A percentile compares a stretch with the other conserved stretches of the same genome.
These are phyloP conservation scores for Meteorus sp. DNA, from an alignment of 1,140 invertebrate genomes.

Conservation along the genomic window DNA sequence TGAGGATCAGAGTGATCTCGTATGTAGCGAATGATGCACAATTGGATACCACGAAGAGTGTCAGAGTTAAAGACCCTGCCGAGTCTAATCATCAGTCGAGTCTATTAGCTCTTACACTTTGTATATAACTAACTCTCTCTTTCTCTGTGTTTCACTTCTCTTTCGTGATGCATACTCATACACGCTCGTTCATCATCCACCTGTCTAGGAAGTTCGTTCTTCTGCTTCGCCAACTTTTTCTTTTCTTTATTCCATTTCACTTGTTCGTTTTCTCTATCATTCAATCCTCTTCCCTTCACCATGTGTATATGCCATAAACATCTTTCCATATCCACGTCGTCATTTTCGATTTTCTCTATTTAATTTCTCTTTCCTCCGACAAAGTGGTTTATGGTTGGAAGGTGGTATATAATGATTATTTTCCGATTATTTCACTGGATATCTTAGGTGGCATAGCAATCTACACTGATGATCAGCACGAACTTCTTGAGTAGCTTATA, in stretches of 20 bases:
- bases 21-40: slow-evolving; percentile 21
- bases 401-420: slow-evolving; percentile 6
- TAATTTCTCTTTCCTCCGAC: background rate
- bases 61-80: slow-evolving; percentile 21
- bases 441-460: slow-evolving; percentile 32
- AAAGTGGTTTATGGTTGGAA: slow-evolving; percentile 15
- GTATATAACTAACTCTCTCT: background rate
- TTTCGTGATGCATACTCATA: no score
- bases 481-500: slow-evolving; percentile 36
- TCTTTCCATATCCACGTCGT: background rate
- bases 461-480: slow-evolving; percentile 46
- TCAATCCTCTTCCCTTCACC: background rate
- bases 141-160: no score
- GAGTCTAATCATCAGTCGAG: slow-evolving; percentile 22
- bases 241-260: background rate
- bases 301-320: no score
- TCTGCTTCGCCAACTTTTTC: background rate
- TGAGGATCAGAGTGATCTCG: background rate
- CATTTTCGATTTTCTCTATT: background rate
- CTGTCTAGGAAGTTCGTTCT: slow-evolving; percentile 26
- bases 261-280: no score
- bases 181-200: slow-evolving; percentile 27
- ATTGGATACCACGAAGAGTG: slow-evolving; percentile 26
- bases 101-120: slow-evolving; percentile 21
- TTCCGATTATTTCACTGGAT: slow-evolving; percentile 16